Conservation (phyloP, 2,797 vertebrate genomes). For the Clarias platycephalus region DNA sequence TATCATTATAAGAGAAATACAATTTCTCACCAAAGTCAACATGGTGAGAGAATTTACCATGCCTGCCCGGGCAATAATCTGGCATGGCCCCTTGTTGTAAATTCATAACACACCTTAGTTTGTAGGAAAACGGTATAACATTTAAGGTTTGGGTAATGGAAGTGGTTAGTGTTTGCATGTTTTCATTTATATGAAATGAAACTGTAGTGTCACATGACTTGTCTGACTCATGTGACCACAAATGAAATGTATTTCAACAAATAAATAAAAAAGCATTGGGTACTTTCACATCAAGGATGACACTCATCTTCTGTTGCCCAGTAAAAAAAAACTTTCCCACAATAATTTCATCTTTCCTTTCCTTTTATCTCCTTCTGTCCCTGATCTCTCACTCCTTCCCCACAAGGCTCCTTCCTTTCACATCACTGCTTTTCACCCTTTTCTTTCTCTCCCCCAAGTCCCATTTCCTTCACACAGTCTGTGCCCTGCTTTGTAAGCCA, state of each 20-base stretch:
- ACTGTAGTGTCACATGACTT: not conserved
- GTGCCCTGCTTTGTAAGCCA: slow-evolving; percentile 57
- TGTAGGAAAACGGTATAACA: not conserved
- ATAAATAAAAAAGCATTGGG: not conserved
- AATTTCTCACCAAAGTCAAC: not conserved
- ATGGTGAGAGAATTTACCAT: not conserved
- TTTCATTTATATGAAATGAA: not conserved
- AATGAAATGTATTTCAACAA: not conserved
- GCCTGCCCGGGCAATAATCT: not conserved
- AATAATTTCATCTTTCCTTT: slow-evolving; percentile 45
- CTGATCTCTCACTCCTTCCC: slow-evolving; percentile 34
- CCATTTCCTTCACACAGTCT: slow-evolving; percentile 55
- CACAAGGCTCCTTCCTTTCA: slow-evolving; percentile 20
- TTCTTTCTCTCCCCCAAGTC: slow-evolving; percentile 44
- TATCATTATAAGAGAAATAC: not conserved
- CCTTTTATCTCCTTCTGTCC: slow-evolving; percentile 31
- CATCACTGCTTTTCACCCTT: slow-evolving; percentile 31
- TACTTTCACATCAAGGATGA: not conserved
- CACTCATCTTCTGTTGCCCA: not conserved
- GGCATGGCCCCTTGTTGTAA: not conserved
- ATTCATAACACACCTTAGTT: not conserved
- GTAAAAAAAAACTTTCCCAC: not conserved
- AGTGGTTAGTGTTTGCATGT: not conserved
- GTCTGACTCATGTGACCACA: not conserved
- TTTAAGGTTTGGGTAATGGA: not conserved